These are phyloP conservation scores for Lamellibrachia satsuma DNA, from an alignment of 2,888 invertebrate genomes.

Conservation along the genomic window DNA sequence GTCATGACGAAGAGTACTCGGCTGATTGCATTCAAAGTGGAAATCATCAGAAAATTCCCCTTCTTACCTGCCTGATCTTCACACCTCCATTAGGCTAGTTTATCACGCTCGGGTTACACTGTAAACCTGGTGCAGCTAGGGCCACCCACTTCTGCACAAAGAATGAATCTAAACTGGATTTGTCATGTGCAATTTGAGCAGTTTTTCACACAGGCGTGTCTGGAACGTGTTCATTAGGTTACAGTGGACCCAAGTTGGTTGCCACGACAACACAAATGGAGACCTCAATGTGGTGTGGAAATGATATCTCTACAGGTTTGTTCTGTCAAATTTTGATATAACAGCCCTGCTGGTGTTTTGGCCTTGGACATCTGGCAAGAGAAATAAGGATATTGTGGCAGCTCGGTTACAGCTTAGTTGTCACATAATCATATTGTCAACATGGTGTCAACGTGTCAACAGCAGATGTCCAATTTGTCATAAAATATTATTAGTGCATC, in stretches of 20 bases:
- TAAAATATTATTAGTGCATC: not conserved
- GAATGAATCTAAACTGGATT: slow-evolving; percentile 5
- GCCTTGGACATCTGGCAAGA: not conserved
- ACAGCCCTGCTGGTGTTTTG: not conserved
- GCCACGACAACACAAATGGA: slow-evolving; percentile 6
- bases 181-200: slow-evolving; percentile 13
- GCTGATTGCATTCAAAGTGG: not conserved
- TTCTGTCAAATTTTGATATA: not conserved
- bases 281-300: not conserved
- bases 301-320: not conserved
- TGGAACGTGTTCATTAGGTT: not conserved
- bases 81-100: not conserved
- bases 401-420: not conserved
- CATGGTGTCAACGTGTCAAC: not conserved
- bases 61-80: not conserved
- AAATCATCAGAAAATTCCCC: slow-evolving; percentile 3
- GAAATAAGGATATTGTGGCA: not conserved
- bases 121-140: not conserved
- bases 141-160: not conserved
- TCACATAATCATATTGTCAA: not conserved
- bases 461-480: not conserved
- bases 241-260: not conserved
- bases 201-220: not conserved
- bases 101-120: slow-evolving; percentile 12
- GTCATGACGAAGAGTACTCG: not conserved